Percentiles rank a stretch among this genome's conserved stretches.
phyloP scores from a whole-genome alignment of 2,113 vertebrate species.

The Pelobates fuscus region DNA sequence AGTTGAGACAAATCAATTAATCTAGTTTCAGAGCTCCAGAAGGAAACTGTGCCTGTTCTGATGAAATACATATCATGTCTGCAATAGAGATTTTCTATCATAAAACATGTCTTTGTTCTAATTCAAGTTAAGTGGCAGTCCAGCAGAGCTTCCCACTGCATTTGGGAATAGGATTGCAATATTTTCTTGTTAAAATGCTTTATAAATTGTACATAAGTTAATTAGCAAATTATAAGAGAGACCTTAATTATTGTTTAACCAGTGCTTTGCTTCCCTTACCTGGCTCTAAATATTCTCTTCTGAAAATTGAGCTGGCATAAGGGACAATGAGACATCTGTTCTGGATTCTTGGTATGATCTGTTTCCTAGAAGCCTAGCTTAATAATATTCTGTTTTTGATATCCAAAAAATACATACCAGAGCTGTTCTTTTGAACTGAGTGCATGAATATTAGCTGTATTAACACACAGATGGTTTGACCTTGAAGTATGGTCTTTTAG shows the following conservation, averaged over 20 bases:
- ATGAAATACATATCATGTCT: slow-evolving; percentile 53
- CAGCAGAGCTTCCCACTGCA: slow-evolving; percentile 54
- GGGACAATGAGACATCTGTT: not conserved
- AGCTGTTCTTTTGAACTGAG: too few relatives aligned
- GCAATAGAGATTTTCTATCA: slow-evolving; percentile 27
- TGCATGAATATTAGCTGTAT: too few relatives aligned
- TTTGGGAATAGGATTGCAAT: slow-evolving; percentile 53
- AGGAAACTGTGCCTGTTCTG: slow-evolving; percentile 61
- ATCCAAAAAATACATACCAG: too few relatives aligned
- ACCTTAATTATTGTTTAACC: slow-evolving; percentile 57
- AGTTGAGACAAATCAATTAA: slow-evolving; percentile 78
- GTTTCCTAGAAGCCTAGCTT: not conserved
- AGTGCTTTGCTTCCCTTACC: not conserved
- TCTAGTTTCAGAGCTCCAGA: slow-evolving; percentile 65
- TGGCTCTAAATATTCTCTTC: not conserved
- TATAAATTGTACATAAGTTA: slow-evolving; percentile 56
- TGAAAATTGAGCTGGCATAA: not conserved
- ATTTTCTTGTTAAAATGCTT: slow-evolving; percentile 48
- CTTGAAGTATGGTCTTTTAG: too few relatives aligned
- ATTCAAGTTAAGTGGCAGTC: slow-evolving; percentile 52
- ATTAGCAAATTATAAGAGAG: slow-evolving; percentile 59
- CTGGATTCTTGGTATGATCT: not conserved
- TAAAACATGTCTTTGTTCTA: slow-evolving; percentile 56
- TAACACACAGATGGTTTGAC: too few relatives aligned
- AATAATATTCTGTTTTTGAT: not conserved